Percentiles rank a stretch among this genome's conserved stretches.
Conservation (phyloP, 2,113 vertebrate species). For the Mus spicilegus region DNA sequence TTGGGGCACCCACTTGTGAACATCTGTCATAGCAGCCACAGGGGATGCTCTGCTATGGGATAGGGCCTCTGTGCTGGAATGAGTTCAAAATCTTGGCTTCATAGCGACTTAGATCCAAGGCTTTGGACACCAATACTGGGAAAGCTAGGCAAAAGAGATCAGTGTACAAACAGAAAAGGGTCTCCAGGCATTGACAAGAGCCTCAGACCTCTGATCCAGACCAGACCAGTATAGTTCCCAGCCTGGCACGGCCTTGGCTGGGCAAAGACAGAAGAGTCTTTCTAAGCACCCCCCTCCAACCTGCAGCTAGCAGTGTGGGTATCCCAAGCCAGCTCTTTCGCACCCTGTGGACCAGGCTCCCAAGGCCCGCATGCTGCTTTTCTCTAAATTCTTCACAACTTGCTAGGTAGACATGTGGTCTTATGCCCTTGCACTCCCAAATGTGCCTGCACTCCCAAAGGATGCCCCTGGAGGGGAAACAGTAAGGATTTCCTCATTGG, state of each 20-base stretch:
- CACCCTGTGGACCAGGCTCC: not conserved
- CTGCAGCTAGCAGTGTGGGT: not conserved
- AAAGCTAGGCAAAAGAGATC: not conserved
- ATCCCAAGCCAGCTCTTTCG: not conserved
- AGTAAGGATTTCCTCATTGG: not conserved
- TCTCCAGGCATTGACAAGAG: fast-evolving
- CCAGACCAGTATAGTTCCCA: not conserved
- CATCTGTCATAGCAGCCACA: not conserved
- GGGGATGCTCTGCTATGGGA: not conserved
- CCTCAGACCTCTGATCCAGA: not conserved
- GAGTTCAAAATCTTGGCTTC: not conserved
- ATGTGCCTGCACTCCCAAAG: not conserved
- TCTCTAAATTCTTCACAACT: not conserved
- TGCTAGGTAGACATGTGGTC: not conserved
- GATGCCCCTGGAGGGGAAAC: not conserved
- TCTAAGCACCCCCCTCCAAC: not conserved
- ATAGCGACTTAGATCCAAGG: not conserved
- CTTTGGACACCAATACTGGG: not conserved
- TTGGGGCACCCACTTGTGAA: not conserved
- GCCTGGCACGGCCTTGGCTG: not conserved
- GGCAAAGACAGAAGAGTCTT: not conserved
- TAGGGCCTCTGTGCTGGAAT: not conserved
- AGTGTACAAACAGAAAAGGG: not conserved
- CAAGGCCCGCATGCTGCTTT: not conserved
- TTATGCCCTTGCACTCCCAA: not conserved